Percentiles rank a stretch among this genome's conserved stretches.
Conservation (phyloP, 1,140 invertebrate species). For the Megalonaias nervosa region DNA sequence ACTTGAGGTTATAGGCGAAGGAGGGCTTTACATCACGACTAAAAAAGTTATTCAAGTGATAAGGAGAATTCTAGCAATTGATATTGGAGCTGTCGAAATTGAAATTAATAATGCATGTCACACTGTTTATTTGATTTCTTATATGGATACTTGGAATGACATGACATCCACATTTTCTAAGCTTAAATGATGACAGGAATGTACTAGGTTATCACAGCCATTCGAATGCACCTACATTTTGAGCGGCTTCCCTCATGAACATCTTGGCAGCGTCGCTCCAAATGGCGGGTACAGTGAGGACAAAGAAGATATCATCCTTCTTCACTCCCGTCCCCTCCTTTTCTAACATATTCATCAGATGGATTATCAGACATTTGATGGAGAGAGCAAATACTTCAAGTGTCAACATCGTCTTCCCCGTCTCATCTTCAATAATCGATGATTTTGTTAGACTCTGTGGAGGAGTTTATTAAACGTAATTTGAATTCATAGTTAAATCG, state of each 20-base stretch:
- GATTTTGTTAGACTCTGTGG: conserved; percentile 9
- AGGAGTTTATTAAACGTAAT: neutral
- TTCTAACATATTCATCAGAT: conserved; percentile 2
- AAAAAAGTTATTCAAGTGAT: no score
- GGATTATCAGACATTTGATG: conserved; percentile 12
- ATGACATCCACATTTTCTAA: no score
- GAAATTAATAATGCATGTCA: no score
- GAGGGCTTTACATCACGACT: no score
- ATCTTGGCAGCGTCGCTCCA: conserved; percentile 14
- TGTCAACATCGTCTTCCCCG: conserved; percentile 7
- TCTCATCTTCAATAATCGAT: conserved; percentile 16
- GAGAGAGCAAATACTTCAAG: conserved; percentile 18
- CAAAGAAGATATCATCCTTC: conserved; percentile 12
- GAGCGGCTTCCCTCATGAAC: conserved; percentile 23
- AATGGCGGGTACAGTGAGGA: conserved; percentile 19
- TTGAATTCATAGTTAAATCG: neutral
- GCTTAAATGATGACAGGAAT: no score
- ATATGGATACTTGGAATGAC: no score
- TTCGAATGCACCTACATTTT: conserved; percentile 1
- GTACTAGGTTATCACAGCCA: no score
- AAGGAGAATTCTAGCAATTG: no score
- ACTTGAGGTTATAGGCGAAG: no score
- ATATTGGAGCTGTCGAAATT: no score
- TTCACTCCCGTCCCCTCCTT: conserved; percentile 9
- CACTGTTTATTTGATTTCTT: no score